Base-by-base conservation (phyloP, 2,888 invertebrate genomes). In the Pammene aurita region DNA sequence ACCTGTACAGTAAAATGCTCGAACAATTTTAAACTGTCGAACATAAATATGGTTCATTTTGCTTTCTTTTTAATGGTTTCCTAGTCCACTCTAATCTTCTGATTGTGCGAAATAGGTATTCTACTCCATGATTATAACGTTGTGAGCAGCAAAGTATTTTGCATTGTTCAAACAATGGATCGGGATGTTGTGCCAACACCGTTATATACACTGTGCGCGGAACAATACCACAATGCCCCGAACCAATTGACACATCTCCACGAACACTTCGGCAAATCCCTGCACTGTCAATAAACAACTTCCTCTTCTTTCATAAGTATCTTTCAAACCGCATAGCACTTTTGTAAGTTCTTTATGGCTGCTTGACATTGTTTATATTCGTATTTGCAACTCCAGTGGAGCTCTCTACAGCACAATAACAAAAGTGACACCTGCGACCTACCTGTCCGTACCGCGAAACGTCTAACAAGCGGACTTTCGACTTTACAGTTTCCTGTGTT, bases 401-500 rank as follows among this genome's bases (percentile, higher is more conserved):
- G 75, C 72, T 73, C 75, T 74, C 72, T 74, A 72, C 76, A 73
- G 76, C 75, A 75, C 71, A 71, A 65, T 69, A 72, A 79, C 73
- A 80, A 83, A 80, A 80, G 80, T 83, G 80, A 88, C 89, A 91
- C 91, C 89, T 91, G 90, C 89, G 84, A 86, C 88, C 88, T 90
- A 90, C 91, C 92, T 91, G 90, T 83, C 78, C 72, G 80, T 72
- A 70, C 84, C 77, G 86, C 87, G 86, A 90, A 90, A 87, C 86
- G 84, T 87, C 78, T 83, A 82, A 87, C 79, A 79, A 81, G 85
- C 85, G 84, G 85, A 87, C 88, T 90, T 89, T 88, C 88, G 84
- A 89, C 86, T 89, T 86, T 86, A 88, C 88, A 86, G 90, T 92
- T 92, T 92, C 92, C 92, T 91, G 90, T 86, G 85, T 90, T 90